Evolutionary conservation across 2,113 vertebrate genomes (phyloP).

Genomic region (Meriones unguiculatus): DNA sequence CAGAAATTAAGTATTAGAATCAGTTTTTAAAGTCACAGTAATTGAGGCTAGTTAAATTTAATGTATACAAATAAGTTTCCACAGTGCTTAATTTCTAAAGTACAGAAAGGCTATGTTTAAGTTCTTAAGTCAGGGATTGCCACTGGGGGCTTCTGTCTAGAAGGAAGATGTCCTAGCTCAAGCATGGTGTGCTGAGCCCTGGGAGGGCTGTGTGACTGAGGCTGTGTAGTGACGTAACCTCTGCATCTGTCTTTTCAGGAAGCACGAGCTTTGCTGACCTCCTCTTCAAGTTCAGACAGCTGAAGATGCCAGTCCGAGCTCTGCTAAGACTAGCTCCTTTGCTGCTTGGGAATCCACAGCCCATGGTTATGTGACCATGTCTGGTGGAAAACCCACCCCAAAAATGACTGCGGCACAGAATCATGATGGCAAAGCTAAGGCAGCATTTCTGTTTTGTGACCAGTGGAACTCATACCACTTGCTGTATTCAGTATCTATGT

Average conservation of each 20-base stretch:
- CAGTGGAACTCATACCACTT: background rate
- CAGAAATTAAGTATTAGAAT: background rate
- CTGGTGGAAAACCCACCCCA: background rate
- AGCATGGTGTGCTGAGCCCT: background rate
- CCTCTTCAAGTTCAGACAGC: slow-evolving; percentile 89
- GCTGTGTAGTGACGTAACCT: background rate
- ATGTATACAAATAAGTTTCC: background rate
- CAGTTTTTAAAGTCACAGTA: background rate
- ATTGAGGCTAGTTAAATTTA: background rate
- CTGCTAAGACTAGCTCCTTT: slow-evolving; percentile 92
- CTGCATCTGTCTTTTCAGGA: slow-evolving; percentile 84
- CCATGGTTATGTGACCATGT: slow-evolving; percentile 85
- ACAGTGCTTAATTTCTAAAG: slow-evolving; percentile 13
- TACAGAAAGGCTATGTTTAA: background rate
- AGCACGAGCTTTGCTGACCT: slow-evolving; percentile 92
- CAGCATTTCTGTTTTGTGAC: background rate
- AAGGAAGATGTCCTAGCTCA: background rate
- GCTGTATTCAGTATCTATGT: background rate
- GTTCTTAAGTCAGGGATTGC: background rate
- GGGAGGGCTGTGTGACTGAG: background rate
- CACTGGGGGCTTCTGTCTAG: background rate
- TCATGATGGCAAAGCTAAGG: background rate
- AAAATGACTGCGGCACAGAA: background rate
- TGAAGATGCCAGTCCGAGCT: slow-evolving; percentile 93
- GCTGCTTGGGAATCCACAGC: slow-evolving; percentile 89